Evolutionary conservation across 2,888 invertebrate genomes (phyloP), one percentile per base, ranked within the genome.

Genomic region (Ochlodes sylvanus): DNA sequence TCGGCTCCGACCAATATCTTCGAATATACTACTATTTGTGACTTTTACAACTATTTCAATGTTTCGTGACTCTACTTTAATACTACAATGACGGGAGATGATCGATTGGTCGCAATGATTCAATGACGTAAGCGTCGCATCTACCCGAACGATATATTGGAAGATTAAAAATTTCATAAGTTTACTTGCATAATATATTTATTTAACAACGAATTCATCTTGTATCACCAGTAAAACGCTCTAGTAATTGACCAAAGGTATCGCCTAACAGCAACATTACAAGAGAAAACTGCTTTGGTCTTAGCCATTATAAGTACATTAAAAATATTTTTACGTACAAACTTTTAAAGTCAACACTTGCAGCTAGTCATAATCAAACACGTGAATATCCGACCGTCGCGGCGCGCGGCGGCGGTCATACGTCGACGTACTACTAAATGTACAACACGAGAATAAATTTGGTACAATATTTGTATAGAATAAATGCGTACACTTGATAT

Each of bases 201-300:
- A 84, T 84, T 86, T 80, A 85, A 82, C 85, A 87, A 87, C 83
- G 84, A 84, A 83, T 86, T 77, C 78, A 85, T 84, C 81, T 82
- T 69, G 81, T 86, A 86, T 86, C 82, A 86, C 83, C 84, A 86
- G 85, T 88, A 84, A 87, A 90, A 87, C 86, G 77, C 84, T 85
- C 90, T 92, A 92, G 87, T 93, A 93, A 93, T 93, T 92, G 92
- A 93, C 93, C 91, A 92, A 92, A 92, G 86, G 77, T 91, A 88
- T 90, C 89, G 91, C 90, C 90, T 88, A 90, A 83, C 82, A 86
- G 88, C 90, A 89, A 90, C 84, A 84, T 84, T 85, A 85, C 80
- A 85, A 76, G 83, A 83, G 82, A 88, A 81, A 85, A 88, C 82
- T 80, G 84, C 90, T 90, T 90, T 89, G 91, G 90, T 89, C 90